phyloP scores from a whole-genome alignment of 2,888 invertebrate genomes.

The Nezara viridula region DNA sequence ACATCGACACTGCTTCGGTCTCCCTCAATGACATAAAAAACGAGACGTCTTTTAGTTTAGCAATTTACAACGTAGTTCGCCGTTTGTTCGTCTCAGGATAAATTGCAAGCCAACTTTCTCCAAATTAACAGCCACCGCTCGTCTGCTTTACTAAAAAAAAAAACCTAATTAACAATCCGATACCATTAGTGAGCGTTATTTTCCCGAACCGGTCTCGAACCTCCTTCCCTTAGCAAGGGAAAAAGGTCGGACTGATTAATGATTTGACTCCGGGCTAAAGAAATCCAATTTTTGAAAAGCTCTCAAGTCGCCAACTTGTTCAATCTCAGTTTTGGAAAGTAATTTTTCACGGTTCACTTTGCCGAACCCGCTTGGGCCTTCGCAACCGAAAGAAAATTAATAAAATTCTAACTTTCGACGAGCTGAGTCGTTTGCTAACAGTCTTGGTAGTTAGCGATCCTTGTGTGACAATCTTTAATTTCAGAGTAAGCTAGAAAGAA shows the following conservation, averaged over 20 bases:
- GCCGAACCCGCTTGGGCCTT: background rate
- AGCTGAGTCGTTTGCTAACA: background rate
- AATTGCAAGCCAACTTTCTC: background rate
- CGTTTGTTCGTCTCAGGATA: background rate
- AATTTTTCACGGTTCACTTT: conserved; percentile 49
- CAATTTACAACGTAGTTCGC: background rate
- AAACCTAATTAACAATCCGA: conserved; percentile 27
- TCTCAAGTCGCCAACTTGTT: conserved; percentile 35
- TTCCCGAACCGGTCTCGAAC: background rate
- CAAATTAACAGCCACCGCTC: background rate
- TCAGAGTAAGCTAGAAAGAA: background rate
- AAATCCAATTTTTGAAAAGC: conserved; percentile 48
- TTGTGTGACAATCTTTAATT: background rate
- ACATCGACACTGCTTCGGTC: background rate
- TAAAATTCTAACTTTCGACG: conserved; percentile 30
- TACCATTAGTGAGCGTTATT: background rate
- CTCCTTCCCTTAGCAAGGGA: background rate
- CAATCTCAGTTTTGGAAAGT: conserved; percentile 42
- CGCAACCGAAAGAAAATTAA: conserved; percentile 32
- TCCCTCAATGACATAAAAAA: background rate
- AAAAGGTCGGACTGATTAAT: conserved; percentile 33
- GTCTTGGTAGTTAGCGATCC: background rate
- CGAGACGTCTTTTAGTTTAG: background rate
- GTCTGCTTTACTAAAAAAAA: background rate
- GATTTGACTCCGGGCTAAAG: conserved; percentile 29